Base-by-base conservation (phyloP, 2,888 invertebrate species). In the Erebia aethiops region DNA sequence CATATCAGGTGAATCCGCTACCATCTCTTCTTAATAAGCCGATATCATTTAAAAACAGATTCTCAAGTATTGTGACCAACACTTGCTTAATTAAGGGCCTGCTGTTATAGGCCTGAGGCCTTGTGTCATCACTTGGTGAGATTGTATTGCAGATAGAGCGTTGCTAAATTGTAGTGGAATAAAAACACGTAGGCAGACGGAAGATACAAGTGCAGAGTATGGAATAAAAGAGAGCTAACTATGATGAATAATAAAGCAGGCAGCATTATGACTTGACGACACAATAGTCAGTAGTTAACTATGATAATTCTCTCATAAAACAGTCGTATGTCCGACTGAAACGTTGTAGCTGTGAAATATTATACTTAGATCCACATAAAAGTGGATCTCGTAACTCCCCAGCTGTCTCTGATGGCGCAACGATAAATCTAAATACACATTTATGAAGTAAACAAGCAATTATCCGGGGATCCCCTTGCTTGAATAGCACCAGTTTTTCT, bases 361-460 rank as follows among this genome's bases (percentile, higher is more conserved):
- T 56, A 65, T 54, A 54, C 64, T 72, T 21, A 60, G 67, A 56
- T 56, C 49, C 70, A 72, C 64, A 65, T 72, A 72, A 72, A 72
- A 49, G 70, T 56, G 72, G 72, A 70, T 70, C 65, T 72, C 70
- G 67, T 72, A 70, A 67, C 51, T 66, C 67, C 51, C 63, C 61
- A 70, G 61, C 72, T 70, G 72, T 68, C 67, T 26, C 69, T 67
- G 67, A 70, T 65, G 65, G 72, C 70, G 71, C 67, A 61, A 74
- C 70, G 60, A 74, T 74, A 74, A 74, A 74, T 69, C 62, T 71
- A 71, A 52, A 66, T 69, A 35, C 54, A 54, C 67, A 71, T 69
- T 62, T 69, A 69, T 62, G 56, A 52, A 51, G 65, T 69, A 66
- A 57, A 64, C 54, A 54, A 41, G 64, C 64, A 54, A 52, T 64